Percentiles rank a stretch among this genome's conserved stretches.
These are phyloP conservation scores for Caerostris darwini DNA, from an alignment of 1,140 invertebrate species.

Conservation along the genomic window DNA sequence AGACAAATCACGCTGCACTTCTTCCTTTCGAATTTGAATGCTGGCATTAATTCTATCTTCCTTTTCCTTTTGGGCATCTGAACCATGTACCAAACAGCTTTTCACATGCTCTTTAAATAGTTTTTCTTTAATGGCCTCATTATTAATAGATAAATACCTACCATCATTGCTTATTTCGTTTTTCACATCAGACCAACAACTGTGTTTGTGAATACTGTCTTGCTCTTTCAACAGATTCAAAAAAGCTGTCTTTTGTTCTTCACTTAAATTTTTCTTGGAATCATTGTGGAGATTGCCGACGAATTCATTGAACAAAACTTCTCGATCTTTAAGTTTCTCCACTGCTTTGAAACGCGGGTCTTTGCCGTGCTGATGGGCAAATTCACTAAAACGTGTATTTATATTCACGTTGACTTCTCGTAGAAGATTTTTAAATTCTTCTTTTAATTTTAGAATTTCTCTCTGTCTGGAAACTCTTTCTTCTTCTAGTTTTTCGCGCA, in stretches of 20 bases:
- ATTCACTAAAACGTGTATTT: slow-evolving; percentile 98
- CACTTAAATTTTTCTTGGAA: slow-evolving; percentile 95
- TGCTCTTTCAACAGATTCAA: slow-evolving; percentile 92
- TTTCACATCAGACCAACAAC: slow-evolving; percentile 96
- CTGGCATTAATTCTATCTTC: slow-evolving; percentile 91
- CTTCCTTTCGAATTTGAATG: slow-evolving; percentile 94
- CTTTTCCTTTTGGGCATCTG: slow-evolving; percentile 82
- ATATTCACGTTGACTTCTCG: slow-evolving; percentile 94
- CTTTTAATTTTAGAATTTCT: slow-evolving; percentile 94
- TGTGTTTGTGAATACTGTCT: slow-evolving; percentile 88
- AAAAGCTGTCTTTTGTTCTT: slow-evolving; percentile 95
- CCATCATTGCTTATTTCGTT: slow-evolving; percentile 94
- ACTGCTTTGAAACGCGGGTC: slow-evolving; percentile 98
- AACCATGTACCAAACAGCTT: slow-evolving; percentile 49
- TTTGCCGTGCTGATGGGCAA: slow-evolving; percentile 94
- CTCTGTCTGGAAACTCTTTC: slow-evolving; percentile 97
- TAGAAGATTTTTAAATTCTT: slow-evolving; percentile 93
- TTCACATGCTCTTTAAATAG: slow-evolving; percentile 94
- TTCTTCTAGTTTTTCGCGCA: slow-evolving; percentile 98
- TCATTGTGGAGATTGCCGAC: slow-evolving; percentile 94
- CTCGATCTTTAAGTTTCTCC: slow-evolving; percentile 97
- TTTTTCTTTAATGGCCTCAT: slow-evolving; percentile 92
- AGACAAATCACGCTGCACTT: slow-evolving; percentile 94
- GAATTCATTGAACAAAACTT: slow-evolving; percentile 97
- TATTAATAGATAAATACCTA: slow-evolving; percentile 95